phyloP scores from a whole-genome alignment of 2,797 vertebrate species.

The Sebastes diploproa region DNA sequence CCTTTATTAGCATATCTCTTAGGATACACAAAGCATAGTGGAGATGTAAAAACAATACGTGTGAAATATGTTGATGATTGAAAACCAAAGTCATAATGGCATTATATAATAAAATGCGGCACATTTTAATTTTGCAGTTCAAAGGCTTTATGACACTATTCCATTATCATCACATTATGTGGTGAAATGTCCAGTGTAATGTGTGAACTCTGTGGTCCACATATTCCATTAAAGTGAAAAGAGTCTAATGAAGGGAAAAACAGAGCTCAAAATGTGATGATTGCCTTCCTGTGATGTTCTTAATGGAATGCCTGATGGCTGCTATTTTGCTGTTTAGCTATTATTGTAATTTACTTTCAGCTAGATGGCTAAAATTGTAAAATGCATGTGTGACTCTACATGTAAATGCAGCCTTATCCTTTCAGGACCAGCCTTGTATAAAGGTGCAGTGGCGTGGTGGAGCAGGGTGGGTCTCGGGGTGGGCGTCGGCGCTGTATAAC shows the following conservation, averaged over 20 bases:
- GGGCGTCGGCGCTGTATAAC: neutral
- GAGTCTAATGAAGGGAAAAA: too few species aligned
- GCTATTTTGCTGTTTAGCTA: neutral
- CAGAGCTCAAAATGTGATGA: too few species aligned
- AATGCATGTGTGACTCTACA: neutral
- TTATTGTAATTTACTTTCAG: neutral
- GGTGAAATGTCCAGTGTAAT: too few species aligned
- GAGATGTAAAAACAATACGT: neutral
- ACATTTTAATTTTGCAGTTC: too few species aligned
- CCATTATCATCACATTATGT: too few species aligned
- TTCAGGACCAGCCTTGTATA: neutral
- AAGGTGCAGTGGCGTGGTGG: neutral
- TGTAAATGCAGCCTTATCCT: neutral
- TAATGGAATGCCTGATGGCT: neutral
- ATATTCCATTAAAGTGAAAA: too few species aligned
- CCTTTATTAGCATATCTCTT: neutral
- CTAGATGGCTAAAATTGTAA: neutral
- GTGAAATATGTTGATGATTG: neutral
- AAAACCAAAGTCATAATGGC: neutral
- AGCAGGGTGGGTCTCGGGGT: constrained; percentile 8
- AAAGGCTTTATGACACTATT: too few species aligned
- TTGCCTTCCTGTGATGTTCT: neutral
- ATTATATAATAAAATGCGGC: too few species aligned
- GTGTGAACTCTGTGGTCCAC: too few species aligned
- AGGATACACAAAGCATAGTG: neutral